Conservation (phyloP, 2,797 vertebrate genomes). For the Chrysocyon brachyurus region DNA sequence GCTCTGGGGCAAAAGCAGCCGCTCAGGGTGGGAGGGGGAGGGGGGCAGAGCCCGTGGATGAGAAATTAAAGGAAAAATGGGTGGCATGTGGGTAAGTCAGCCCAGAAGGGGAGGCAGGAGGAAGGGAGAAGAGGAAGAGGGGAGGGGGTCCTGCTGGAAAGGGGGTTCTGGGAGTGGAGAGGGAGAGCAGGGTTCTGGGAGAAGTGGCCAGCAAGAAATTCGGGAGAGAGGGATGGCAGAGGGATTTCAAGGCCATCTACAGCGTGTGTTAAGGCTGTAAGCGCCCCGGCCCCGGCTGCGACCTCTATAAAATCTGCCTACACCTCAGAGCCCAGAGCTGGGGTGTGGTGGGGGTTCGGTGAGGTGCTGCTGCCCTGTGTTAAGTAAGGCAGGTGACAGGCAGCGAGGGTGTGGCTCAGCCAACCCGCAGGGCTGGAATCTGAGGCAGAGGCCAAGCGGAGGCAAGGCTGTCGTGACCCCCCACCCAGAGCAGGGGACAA, state of each 20-base stretch:
- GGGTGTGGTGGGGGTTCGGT: background rate
- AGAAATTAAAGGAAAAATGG: background rate
- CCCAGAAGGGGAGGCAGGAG: background rate
- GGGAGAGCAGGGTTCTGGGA: background rate
- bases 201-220: background rate
- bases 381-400: background rate
- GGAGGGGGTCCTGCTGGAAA: background rate
- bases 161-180: background rate
- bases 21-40: background rate
- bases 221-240: fast-evolving
- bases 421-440: background rate
- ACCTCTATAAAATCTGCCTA: background rate
- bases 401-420: background rate
- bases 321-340: background rate
- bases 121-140: background rate
- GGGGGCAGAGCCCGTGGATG: background rate
- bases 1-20: background rate
- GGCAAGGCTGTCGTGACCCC: background rate
- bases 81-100: background rate
- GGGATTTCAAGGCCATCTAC: background rate
- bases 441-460: background rate
- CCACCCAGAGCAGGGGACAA: background rate
- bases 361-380: fast-evolving
- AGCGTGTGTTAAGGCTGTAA: background rate
- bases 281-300: too few species aligned